These are phyloP conservation scores for Oncopodura yosiiana DNA, from an alignment of 1,140 invertebrate species.

Conservation along the genomic window DNA sequence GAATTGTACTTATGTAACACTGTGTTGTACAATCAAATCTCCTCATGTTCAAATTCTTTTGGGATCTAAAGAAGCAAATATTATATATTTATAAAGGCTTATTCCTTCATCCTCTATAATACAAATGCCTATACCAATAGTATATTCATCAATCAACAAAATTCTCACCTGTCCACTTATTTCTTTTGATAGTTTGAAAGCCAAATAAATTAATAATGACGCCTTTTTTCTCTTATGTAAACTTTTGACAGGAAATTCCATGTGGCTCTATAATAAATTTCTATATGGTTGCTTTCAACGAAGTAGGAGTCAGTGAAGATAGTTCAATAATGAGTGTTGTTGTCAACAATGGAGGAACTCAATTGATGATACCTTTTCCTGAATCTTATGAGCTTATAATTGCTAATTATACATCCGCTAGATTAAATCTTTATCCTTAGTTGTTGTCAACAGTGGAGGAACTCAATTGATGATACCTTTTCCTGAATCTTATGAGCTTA, in stretches of 20 bases:
- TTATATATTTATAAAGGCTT: background rate
- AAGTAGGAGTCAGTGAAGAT: constrained; percentile 23
- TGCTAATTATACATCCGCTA: constrained; percentile 17
- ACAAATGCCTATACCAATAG: background rate
- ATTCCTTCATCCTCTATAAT: background rate
- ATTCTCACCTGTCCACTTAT: background rate
- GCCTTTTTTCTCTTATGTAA: background rate
- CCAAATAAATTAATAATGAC: background rate
- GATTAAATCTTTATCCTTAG: constrained; percentile 27
- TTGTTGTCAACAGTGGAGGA: too few relatives aligned
- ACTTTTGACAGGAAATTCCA: constrained; percentile 11
- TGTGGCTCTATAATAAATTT: constrained; percentile 28
- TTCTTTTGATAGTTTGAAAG: background rate
- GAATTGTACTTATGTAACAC: too few relatives aligned
- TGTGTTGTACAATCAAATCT: too few relatives aligned
- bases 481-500: constrained; percentile 14
- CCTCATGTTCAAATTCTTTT: too few relatives aligned
- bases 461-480: constrained; percentile 20
- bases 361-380: constrained; percentile 21
- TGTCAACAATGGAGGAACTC: too few relatives aligned
- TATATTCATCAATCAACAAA: background rate
- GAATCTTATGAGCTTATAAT: constrained; percentile 14
- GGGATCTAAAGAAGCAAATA: background rate
- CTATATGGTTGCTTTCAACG: constrained; percentile 31
- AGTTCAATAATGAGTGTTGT: constrained; percentile 18